Base-by-base conservation (phyloP, 2,113 vertebrate genomes). In the Macrotus californicus region DNA sequence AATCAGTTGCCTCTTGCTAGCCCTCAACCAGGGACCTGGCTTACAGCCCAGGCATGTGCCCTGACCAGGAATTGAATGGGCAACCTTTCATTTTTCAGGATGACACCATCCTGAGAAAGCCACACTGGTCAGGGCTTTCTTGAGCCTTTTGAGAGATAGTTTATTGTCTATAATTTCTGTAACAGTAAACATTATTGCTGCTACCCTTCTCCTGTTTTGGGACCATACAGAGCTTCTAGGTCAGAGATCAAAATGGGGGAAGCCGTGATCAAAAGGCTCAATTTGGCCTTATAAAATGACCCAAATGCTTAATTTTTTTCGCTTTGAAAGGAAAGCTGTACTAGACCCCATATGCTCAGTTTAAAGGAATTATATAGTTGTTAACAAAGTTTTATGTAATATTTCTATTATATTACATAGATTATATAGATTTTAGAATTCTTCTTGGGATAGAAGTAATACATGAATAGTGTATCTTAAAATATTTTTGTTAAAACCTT, bases 371-470 rank as follows among this genome's bases (percentile, higher is more conserved):
- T 91, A 12, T 21, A 67, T 66, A 86, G 54, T 12, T 73, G 22
- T 75, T 79, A 43, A 59, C 64, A 50, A 59, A 80, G 13, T 70
- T 56, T 70, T 80, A 64, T 93, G 7, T 69, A 75, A 0, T 66
- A 8, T 88, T 93, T 87, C 31, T 70, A 14, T 54, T 56, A n/a
- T 21, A 43, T 81, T 77, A 77, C 46, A 77, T 21, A 52, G 75
- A 36, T 81, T 75, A 80, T 19, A 21, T 85, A 85, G 50, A 89
- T 85, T 93, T 93, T 85, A 76, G 26, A 82, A 76, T 93, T 96
- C 4, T 29, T 95, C 18, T 41, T 94, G 84, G 26, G 7, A 50
- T 79, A 73, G 31, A 88, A 93, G 52, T 77, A 72, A 43, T 34
- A 76, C 50, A 6, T 89, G 14, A 88, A 79, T 87, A 87, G n/a